Evolutionary conservation across 1,140 invertebrate genomes (phyloP), one percentile per base, ranked within the genome.

Genomic region (Panagrolaimus sp.): DNA sequence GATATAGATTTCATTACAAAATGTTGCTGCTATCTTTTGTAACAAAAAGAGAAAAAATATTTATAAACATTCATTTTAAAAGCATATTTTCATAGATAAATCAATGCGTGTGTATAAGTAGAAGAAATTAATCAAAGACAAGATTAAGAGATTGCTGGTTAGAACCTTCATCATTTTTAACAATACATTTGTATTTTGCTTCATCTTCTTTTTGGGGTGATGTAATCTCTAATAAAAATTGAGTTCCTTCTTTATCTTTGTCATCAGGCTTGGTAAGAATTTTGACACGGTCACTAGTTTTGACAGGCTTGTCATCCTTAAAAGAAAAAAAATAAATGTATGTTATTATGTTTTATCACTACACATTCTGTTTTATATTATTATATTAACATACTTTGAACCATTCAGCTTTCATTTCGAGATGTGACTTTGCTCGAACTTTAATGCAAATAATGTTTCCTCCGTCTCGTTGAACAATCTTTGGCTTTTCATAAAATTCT

Each of bases 401-500:
- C 80, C 80, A 82, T 48, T 82, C 78, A 11, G 78, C 76, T 44
- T 74, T 82, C 70, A 82, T 74, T 65, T 82, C 80, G 13, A 80
- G 66, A 65, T 78, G 78, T 11, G 80, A 82, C 69, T 82, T 82
- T 48, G 73, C 80, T 44, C 80, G 74, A n/a, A 74, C 79, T 61
- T 82, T 82, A 51, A 82, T 82, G 38, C 67, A 64, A 53, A 72
- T 78, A 16, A 81, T 68, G 63, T 83, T 82, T 43, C 79, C 79
- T 31, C 70, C 72, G 65, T 82, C 80, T 68, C 75, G 71, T 67
- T 82, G 80, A 20, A 83, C 76, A 74, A 82, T 82, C 71, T 82
- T 81, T 45, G 80, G 80, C 63, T 82, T 82, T 38, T 82, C 80
- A 63, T 80, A 75, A 68, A 82, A 82, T 63, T 82, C 80, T 7